Evolutionary conservation across 2,888 invertebrate genomes (phyloP).

Genomic region (Cantharis rustica): DNA sequence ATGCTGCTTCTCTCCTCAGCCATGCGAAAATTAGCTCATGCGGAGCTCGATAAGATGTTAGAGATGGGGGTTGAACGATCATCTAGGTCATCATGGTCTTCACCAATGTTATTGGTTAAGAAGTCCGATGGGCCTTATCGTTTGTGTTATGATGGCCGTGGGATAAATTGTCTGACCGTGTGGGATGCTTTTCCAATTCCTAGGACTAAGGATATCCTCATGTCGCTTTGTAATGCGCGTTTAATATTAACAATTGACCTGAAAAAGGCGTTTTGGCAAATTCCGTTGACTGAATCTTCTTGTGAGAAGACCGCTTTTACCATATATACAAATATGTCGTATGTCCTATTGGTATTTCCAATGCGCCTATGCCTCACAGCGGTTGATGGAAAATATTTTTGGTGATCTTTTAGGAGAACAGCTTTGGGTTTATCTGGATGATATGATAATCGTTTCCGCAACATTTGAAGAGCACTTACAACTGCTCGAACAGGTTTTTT

Average conservation of each 20-base stretch:
- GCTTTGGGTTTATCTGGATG: background rate
- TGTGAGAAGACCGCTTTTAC: constrained; percentile 43
- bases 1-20: no score
- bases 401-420: constrained; percentile 4
- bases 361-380: constrained; percentile 32
- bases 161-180: constrained; percentile 37
- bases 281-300: constrained; percentile 34
- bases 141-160: constrained; percentile 40
- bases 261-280: constrained; percentile 37
- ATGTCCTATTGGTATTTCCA: constrained; percentile 35
- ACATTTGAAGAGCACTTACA: constrained; percentile 23
- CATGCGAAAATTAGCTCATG: no score
- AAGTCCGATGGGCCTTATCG: constrained; percentile 34
- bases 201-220: constrained; percentile 34
- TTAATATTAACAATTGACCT: constrained; percentile 37
- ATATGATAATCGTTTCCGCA: constrained; percentile 5
- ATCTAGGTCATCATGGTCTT: constrained; percentile 31
- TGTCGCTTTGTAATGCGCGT: constrained; percentile 32
- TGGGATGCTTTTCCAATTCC: constrained; percentile 40
- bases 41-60: no score
- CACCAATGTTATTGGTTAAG: constrained; percentile 37
- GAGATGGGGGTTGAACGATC: no score
- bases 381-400: constrained; percentile 34
- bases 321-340: constrained; percentile 36
- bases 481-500: constrained; percentile 29